Evolutionary conservation across 1,140 invertebrate species (phyloP), one percentile per base, ranked within the genome.

Genomic region (Tetraneura akinire): DNA sequence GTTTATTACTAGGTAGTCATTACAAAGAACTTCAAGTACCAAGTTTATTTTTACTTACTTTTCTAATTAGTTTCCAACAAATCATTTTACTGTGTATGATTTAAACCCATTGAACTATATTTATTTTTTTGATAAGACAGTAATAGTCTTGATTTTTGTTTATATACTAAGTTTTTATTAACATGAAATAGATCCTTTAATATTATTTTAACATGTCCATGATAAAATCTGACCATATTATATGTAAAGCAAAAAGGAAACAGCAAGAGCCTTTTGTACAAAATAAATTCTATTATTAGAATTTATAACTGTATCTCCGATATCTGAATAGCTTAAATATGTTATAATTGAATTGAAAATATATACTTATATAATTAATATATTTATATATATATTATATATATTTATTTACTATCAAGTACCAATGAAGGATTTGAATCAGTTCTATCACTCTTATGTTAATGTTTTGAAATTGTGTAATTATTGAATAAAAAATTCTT

Each of bases 231-330:
- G 9, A 60, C 9, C 18, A 29, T 60, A 76, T 14, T 60, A 57
- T 76, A 57, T 29, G 66, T 68, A 68, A 68, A 68, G 5, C 6
- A 47, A 47, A 68, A 68, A 23, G 64, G 23, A 49, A 70, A 70
- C 16, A 76, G n/a, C 21, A 76, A 60, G 73, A 76, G 73, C 73
- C 73, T 76, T 42, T 76, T 76, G 73, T 76, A 76, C 53, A 76
- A 76, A 76, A 23, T 47, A 47, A 70, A 57, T 42, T 55, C n/a
- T n/a, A 13, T 55, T 74, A 13, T 37, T 37, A 37, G 32, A 66
- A 42, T 66, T 42, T 42, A n/a, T n/a, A 49, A 55, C 18, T 74
- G 51, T 53, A 55, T 21, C 11, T 21, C 45, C 68, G 8, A 29
- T 13, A 51, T 53, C n/a, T 42, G 32, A 55, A 37, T 74, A 76